A percentile compares a stretch with the other conserved stretches of the same genome.
These are phyloP conservation scores for Zonotrichia leucophrys DNA, from an alignment of 2,113 vertebrate species.

Conservation along the genomic window DNA sequence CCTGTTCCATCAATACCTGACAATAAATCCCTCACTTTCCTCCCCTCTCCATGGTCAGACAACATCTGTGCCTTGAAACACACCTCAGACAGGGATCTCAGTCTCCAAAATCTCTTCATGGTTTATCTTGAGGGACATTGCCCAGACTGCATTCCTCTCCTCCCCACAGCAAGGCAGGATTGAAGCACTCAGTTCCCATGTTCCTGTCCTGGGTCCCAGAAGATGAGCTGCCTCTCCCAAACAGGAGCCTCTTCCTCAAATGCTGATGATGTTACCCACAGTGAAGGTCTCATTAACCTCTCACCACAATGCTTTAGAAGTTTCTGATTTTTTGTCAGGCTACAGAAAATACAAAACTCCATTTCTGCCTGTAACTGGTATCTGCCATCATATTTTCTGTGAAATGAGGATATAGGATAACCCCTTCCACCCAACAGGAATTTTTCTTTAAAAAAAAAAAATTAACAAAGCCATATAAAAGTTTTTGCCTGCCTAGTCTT, in stretches of 20 bases:
- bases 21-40: not conserved
- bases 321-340: not conserved
- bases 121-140: not conserved
- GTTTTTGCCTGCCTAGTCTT: constrained; percentile 42
- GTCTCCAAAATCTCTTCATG: not conserved
- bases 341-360: not conserved
- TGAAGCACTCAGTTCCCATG: too few species aligned
- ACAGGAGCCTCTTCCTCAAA: not conserved
- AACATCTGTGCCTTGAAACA: not conserved
- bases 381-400: not conserved
- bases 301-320: not conserved
- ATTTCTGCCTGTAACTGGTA: not conserved
- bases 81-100: not conserved
- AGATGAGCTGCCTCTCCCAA: not conserved
- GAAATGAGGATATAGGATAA: not conserved
- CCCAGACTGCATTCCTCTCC: not conserved
- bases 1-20: not conserved
- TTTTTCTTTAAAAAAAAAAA: not conserved
- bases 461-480: not conserved
- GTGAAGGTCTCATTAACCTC: not conserved
- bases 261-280: accelerated
- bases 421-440: not conserved
- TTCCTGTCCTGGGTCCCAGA: not conserved
- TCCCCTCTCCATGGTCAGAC: not conserved
- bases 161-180: not conserved